phyloP scores from a whole-genome alignment of 2,888 invertebrate genomes.

The Lypha dubia region DNA sequence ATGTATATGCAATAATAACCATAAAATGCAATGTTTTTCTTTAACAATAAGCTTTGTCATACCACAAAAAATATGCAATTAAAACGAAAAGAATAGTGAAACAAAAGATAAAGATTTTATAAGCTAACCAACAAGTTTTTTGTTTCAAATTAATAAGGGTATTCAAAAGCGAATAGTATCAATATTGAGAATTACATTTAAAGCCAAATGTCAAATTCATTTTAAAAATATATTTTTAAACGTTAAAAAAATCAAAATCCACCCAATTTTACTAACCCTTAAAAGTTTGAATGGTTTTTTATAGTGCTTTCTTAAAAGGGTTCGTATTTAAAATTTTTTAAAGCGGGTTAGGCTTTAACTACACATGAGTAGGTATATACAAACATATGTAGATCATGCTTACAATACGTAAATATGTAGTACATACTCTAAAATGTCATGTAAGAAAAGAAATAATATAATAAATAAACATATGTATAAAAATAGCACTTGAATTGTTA shows the following conservation, averaged over 20 bases:
- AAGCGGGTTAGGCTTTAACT: constrained; percentile 57
- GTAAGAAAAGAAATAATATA: constrained; percentile 44
- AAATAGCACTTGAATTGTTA: constrained; percentile 70
- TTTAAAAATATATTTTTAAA: background rate
- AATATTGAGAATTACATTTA: background rate
- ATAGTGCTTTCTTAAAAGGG: constrained; percentile 40
- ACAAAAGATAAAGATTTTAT: constrained; percentile 50
- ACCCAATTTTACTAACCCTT: constrained; percentile 30
- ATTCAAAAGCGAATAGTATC: constrained; percentile 17
- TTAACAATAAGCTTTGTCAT: constrained; percentile 33
- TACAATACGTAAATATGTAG: constrained; percentile 14
- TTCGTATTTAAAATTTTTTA: constrained; percentile 30
- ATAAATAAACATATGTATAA: constrained; percentile 52
- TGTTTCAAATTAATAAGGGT: constrained; percentile 13
- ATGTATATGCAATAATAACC: constrained; percentile 49
- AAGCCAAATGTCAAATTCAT: background rate
- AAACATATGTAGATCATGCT: background rate
- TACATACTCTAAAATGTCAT: constrained; percentile 44
- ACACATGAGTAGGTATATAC: background rate
- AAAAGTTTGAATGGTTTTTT: constrained; percentile 9
- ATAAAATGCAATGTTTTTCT: constrained; percentile 32
- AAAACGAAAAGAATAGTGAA: constrained; percentile 45
- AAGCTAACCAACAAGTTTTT: background rate
- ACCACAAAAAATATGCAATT: constrained; percentile 62
- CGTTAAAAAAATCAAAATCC: background rate